These are phyloP conservation scores for Campoletis raptor DNA, from an alignment of 2,888 invertebrate species.

Conservation along the genomic window DNA sequence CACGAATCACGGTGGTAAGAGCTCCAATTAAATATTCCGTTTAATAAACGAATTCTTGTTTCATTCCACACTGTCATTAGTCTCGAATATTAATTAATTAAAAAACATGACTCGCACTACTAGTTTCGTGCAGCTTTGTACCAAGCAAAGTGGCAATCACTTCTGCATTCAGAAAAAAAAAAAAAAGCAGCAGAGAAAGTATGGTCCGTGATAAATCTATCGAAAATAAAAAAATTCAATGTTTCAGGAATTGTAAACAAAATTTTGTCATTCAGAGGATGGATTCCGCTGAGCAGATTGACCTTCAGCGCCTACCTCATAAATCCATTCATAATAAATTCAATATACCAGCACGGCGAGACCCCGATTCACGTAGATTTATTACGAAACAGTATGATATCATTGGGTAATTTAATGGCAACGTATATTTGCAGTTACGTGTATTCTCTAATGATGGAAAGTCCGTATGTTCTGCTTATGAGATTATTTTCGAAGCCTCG, in stretches of 20 bases:
- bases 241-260: conserved; percentile 83
- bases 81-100: background rate
- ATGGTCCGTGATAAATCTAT: background rate
- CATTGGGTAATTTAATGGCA: conserved; percentile 77
- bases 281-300: conserved; percentile 86
- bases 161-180: background rate
- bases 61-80: background rate
- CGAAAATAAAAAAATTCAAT: conserved; percentile 1
- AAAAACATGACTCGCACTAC: background rate
- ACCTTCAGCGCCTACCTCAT: conserved; percentile 87
- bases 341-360: conserved; percentile 83
- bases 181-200: background rate
- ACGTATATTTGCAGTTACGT: conserved; percentile 82
- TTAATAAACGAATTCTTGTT: background rate
- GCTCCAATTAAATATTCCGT: background rate
- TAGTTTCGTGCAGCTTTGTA: background rate
- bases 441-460: conserved; percentile 83
- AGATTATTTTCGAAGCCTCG: conserved; percentile 74
- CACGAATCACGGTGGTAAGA: conserved; percentile 86
- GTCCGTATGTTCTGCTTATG: conserved; percentile 83
- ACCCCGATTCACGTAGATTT: conserved; percentile 79
- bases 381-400: conserved; percentile 75
- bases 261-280: conserved; percentile 81
- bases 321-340: conserved; percentile 86
- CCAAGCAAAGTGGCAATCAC: background rate